phyloP scores from a whole-genome alignment of 2,797 vertebrate species.

The Sebastes minor region DNA sequence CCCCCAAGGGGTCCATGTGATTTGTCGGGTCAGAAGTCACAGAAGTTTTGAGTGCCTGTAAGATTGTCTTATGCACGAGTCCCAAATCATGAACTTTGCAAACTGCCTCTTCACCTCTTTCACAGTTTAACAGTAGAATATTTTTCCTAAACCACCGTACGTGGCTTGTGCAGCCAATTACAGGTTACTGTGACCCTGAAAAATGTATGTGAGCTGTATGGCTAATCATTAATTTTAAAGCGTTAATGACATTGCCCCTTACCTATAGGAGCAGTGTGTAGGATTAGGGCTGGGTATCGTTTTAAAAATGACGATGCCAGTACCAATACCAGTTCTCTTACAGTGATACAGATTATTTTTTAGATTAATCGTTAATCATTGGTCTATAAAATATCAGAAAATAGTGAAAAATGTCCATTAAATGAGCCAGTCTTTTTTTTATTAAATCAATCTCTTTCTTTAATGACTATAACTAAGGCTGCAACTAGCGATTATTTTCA shows the following conservation, averaged over 20 bases:
- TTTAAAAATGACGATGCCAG: too few species aligned
- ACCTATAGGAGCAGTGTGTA: neutral
- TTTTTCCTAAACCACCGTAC: slow-evolving; percentile 19
- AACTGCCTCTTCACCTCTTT: slow-evolving; percentile 41
- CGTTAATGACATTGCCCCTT: neutral
- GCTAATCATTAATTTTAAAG: slow-evolving; percentile 12
- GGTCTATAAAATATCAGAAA: too few species aligned
- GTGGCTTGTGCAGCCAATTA: slow-evolving; percentile 44
- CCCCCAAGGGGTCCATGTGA: slow-evolving; percentile 54
- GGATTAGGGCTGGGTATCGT: neutral
- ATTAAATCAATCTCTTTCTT: too few species aligned
- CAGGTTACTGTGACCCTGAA: slow-evolving; percentile 27
- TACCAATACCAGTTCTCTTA: too few species aligned
- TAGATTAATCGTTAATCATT: too few species aligned
- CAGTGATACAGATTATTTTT: too few species aligned
- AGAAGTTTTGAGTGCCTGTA: slow-evolving; percentile 70
- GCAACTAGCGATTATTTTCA: too few species aligned
- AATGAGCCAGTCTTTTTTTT: too few species aligned
- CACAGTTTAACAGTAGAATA: slow-evolving; percentile 6
- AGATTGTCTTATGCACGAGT: slow-evolving; percentile 47
- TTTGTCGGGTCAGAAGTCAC: slow-evolving; percentile 33
- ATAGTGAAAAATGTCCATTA: too few species aligned
- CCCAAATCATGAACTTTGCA: slow-evolving; percentile 23
- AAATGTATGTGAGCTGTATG: slow-evolving; percentile 9
- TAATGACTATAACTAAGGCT: too few species aligned